Conservation (phyloP, 2,797 vertebrate species). For the Rhynchonycteris naso region DNA sequence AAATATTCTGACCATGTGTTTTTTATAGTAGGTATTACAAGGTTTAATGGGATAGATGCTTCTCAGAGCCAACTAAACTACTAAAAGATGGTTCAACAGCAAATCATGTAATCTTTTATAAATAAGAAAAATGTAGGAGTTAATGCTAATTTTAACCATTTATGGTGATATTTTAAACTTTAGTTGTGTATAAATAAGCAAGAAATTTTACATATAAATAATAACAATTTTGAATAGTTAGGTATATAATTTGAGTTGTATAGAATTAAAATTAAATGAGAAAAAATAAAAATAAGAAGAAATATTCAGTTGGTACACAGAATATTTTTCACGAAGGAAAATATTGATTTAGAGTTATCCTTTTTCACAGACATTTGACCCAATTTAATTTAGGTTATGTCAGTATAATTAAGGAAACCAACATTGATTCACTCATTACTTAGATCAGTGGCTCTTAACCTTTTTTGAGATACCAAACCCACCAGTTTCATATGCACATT, state of each 20-base stretch:
- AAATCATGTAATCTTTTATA: neutral
- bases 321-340: neutral
- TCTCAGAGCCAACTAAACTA: neutral
- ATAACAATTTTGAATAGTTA: neutral
- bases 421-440: neutral
- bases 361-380: neutral
- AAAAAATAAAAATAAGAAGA: neutral
- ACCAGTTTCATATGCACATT: too few relatives aligned
- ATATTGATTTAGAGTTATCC: neutral
- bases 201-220: neutral
- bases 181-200: neutral
- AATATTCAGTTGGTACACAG: neutral
- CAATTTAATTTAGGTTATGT: neutral
- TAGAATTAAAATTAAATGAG: neutral
- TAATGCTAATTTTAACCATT: neutral
- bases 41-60: neutral
- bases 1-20: neutral
- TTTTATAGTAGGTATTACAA: neutral
- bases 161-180: neutral
- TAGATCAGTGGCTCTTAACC: too few relatives aligned
- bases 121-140: accelerated
- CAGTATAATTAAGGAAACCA: neutral
- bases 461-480: too few relatives aligned
- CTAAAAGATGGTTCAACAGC: neutral
- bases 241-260: neutral